These are phyloP conservation scores for Eupithecia abbreviata DNA, from an alignment of 2,888 invertebrate genomes.

Conservation along the genomic window DNA sequence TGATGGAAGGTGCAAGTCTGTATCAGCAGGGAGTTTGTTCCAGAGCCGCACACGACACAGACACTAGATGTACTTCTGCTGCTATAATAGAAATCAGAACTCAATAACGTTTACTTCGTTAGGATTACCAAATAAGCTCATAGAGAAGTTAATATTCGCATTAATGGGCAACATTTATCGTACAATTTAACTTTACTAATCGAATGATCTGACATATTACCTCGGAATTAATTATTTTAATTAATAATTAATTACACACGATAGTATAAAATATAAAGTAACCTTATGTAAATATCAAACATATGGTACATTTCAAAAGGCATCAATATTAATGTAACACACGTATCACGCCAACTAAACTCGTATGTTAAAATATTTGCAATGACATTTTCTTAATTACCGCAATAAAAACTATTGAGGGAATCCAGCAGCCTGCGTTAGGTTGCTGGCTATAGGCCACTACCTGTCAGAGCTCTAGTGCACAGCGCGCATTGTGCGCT, in stretches of 20 bases:
- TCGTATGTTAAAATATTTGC: constrained; percentile 63
- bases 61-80: too few relatives aligned
- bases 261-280: constrained; percentile 32
- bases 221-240: neutral
- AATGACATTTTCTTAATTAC: constrained; percentile 60
- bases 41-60: too few relatives aligned
- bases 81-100: too few relatives aligned
- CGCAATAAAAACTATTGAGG: constrained; percentile 10
- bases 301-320: constrained; percentile 48
- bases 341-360: constrained; percentile 58
- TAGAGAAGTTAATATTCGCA: too few relatives aligned
- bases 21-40: too few relatives aligned
- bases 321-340: constrained; percentile 58
- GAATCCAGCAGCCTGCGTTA: constrained; percentile 20
- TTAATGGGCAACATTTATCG: neutral
- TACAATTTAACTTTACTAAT: neutral
- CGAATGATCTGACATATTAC: neutral
- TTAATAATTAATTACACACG: neutral
- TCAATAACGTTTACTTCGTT: too few relatives aligned
- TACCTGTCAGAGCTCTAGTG: neutral
- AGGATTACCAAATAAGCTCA: neutral
- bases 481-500: constrained; percentile 15
- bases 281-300: constrained; percentile 48
- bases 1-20: too few relatives aligned
- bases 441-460: neutral